Conservation (phyloP, 1,140 invertebrate species). For the Mycetomoellerius zeteki region DNA sequence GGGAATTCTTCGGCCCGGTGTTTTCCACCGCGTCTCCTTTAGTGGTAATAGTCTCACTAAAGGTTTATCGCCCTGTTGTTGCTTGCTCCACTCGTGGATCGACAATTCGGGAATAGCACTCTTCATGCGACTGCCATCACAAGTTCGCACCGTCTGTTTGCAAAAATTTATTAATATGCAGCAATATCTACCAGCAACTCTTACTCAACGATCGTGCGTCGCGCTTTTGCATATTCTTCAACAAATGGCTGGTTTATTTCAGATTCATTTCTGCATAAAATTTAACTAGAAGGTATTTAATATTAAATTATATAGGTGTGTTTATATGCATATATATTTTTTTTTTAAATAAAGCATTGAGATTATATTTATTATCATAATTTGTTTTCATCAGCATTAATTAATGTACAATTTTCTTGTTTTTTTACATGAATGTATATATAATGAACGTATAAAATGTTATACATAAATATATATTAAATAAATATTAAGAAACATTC, state of each 20-base stretch:
- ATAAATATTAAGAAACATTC: neutral
- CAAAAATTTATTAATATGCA: neutral
- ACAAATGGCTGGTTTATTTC: neutral
- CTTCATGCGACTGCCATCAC: neutral
- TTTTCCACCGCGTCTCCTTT: conserved; percentile 16
- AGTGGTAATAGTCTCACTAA: conserved; percentile 31
- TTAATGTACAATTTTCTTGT: no score
- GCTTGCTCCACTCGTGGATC: conserved; percentile 26
- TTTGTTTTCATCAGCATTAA: no score
- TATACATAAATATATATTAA: neutral
- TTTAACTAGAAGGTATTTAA: no score
- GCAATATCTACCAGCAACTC: neutral
- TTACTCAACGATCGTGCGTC: no score
- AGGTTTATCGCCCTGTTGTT: conserved; percentile 68
- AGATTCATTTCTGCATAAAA: neutral
- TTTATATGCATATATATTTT: no score
- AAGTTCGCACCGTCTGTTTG: neutral
- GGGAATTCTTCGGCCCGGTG: conserved; percentile 57
- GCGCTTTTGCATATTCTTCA: neutral
- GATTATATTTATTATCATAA: no score
- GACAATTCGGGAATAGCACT: conserved; percentile 25
- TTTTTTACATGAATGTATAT: neutral
- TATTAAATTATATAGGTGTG: no score
- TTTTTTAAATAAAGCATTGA: no score
- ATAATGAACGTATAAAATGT: no score